Base-by-base conservation (phyloP, 1,140 invertebrate species). In the Holcopasites calliopsidis region DNA sequence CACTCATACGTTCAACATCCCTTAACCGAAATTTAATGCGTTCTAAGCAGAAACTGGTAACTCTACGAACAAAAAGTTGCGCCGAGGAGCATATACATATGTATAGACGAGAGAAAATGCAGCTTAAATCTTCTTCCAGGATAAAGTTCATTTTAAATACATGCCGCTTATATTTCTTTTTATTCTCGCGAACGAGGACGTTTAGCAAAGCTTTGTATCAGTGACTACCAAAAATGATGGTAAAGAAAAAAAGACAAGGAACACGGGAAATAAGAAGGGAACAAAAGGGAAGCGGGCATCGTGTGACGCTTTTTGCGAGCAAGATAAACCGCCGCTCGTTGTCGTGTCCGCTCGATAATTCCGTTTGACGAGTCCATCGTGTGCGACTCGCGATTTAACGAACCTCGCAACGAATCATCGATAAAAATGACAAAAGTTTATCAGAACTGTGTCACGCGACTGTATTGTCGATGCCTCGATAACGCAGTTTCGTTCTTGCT, bases 361-460 rank as follows among this genome's bases (percentile, higher is more conserved):
- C 42, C 52, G 72, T 58, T 75, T 75, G 61, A 73, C 71, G 71
- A 66, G 71, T 11, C 57, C 57, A 31, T 16, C 31, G 11, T 26
- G 8, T 1, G n/a, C 49, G n/a, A 23, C 33, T 75, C 54, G 65
- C 75, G 69, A 78, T 82, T 78, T 82, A 82, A 82, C 80, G 79
- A 82, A 82, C 57, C 80, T 74, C 76, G 58, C 52, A 75, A 54
- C 64, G 62, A 78, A 69, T 74, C 75, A 49, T 73, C 70, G 81
- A 83, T 83, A 83, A 83, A 83, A 83, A 83, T 83, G 81, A 83
- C 80, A 82, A 76, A 75, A 83, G 60, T 83, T 83, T 83, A 83
- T 83, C 81, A 83, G 76, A 52, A 49, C 35, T 23, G 35, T 71
- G 71, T 65, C 71, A 71, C 26, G 54, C 75, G 50, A 75, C 76